Percentiles rank a stretch among this genome's conserved stretches.
Evolutionary conservation across 2,888 invertebrate genomes (phyloP).

Genomic region (Iselma pallidipennis): DNA sequence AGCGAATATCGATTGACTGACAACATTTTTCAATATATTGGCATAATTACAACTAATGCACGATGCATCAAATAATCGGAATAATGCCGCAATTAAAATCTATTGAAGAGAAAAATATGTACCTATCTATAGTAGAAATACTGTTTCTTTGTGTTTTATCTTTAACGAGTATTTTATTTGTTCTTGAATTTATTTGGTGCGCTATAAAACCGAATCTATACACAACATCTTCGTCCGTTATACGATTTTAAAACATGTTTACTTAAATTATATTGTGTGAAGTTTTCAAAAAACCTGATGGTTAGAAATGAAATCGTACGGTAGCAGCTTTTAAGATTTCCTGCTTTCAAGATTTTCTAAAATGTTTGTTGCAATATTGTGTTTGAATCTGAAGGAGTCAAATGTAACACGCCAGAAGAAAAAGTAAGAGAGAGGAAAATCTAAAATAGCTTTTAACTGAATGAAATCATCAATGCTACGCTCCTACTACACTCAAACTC

Average conservation of each 20-base stretch:
- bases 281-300: neutral
- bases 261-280: neutral
- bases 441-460: constrained; percentile 3
- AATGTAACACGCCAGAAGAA: no score
- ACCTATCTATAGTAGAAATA: neutral
- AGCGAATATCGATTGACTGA: neutral
- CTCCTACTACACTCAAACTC: no score
- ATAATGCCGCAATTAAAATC: neutral
- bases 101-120: no score
- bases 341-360: neutral
- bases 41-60: neutral
- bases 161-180: neutral
- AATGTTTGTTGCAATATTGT: neutral
- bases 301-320: neutral
- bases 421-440: constrained; percentile 30
- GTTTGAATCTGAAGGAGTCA: neutral
- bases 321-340: neutral
- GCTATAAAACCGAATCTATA: neutral
- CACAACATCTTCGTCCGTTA: neutral
- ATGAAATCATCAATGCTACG: constrained; percentile 1
- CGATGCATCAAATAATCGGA: neutral
- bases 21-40: neutral
- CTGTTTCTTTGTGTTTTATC: no score
- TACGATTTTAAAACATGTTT: neutral
- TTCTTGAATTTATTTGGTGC: neutral